Base-by-base conservation (phyloP, 2,888 invertebrate genomes). In the Graphium colonna region DNA sequence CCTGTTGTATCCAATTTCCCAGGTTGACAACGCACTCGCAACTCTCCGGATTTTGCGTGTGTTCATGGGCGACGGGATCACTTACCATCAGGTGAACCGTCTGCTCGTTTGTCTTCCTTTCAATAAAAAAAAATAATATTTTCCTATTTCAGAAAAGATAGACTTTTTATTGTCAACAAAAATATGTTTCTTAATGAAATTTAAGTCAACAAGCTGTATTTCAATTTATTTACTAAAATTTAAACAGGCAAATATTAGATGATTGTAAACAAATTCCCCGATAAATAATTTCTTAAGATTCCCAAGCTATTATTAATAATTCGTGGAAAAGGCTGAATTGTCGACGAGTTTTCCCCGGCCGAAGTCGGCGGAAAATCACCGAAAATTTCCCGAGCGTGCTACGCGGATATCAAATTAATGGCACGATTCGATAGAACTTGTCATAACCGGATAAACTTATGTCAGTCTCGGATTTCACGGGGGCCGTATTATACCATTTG, bases 401-500 rank as follows among this genome's bases (percentile, higher is more conserved):
- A 26, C 17, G 10, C 36, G 9, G 40, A 28, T 40, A 49, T 50
- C 50, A 40, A 49, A 16, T 53, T 43, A 45, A 50, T 45, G 40
- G 39, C 12, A 38, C n/a, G 40, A 21, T 36, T 21, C 15, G 41
- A 50, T 54, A 54, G 45, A 54, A 54, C 49, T 54, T 54, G 44
- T 40, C 53, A 28, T 45, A 45, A 28, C 41, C 21, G 50, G 45
- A 31, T 31, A 44, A 54, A 54, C 49, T 54, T 49, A 45, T 16
- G 40, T 45, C 38, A 44, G 33, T 50, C 10, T 41, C 5, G 21
- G 40, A 40, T 50, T 41, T 45, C 36, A 36, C 36, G 21, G 50
- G 33, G 31, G 33, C 13, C 36, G 44, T 48, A 43, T 53, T 48
- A 53, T 31, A 15, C 43, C 48, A 49, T 43, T 47, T 28, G 31